A percentile compares a stretch with the other conserved stretches of the same genome.
Evolutionary conservation across 2,797 vertebrate species (phyloP).

Genomic region (Syngnathus acus): DNA sequence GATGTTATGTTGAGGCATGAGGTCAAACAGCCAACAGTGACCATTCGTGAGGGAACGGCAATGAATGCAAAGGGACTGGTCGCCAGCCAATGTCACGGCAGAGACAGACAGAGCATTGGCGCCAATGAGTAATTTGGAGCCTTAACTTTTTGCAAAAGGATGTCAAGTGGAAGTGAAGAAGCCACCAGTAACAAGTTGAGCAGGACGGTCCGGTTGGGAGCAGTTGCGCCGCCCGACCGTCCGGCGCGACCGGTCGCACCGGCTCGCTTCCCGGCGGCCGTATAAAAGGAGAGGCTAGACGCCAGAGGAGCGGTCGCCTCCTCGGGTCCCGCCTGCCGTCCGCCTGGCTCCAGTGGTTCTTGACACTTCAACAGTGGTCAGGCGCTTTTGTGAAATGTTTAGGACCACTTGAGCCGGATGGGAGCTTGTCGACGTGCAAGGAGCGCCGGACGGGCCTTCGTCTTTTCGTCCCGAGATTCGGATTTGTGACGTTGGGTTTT

Average conservation of each 20-base stretch:
- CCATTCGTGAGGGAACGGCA: no score
- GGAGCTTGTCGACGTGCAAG: conserved; percentile 8
- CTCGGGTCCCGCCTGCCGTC: not conserved
- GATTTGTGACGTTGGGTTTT: no score
- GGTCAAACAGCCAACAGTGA: no score
- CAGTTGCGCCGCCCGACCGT: not conserved
- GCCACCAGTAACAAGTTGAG: not conserved
- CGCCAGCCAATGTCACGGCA: no score
- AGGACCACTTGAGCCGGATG: conserved; percentile 85
- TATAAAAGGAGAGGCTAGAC: conserved; percentile 16
- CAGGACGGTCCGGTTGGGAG: conserved; percentile 15
- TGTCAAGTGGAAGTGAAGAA: not conserved
- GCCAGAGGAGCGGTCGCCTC: not conserved
- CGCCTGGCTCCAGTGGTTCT: conserved; percentile 79
- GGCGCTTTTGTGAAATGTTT: conserved; percentile 93
- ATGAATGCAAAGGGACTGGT: no score
- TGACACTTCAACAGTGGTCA: conserved; percentile 92
- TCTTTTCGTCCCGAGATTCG: no score
- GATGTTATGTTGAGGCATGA: no score
- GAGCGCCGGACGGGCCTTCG: no score
- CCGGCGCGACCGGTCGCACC: conserved; percentile 13
- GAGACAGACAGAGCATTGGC: no score
- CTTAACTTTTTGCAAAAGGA: no score
- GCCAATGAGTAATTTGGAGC: no score
- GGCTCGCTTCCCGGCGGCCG: conserved; percentile 4